Percentiles rank a stretch among this genome's conserved stretches.
Conservation (phyloP, 2,797 vertebrate species). For the Loriculus beryllinus region DNA sequence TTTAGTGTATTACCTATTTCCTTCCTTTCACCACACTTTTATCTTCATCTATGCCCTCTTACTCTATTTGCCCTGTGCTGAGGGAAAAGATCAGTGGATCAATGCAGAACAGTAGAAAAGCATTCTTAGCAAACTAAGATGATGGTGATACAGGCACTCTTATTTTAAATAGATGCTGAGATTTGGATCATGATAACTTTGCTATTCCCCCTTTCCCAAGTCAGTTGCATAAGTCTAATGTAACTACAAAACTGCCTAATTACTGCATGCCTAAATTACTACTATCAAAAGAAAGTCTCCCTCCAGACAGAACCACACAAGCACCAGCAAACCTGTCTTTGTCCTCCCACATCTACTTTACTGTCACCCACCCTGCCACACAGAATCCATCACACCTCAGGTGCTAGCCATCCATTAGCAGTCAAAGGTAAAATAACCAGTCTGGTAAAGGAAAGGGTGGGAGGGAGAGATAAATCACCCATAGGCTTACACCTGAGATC, state of each 20-base stretch:
- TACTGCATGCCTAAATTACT: not conserved
- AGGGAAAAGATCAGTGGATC: not conserved
- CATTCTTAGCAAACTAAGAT: not conserved
- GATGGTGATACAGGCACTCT: not conserved
- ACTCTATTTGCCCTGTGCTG: not conserved
- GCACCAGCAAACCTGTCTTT: not conserved
- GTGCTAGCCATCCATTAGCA: not conserved
- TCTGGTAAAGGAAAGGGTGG: not conserved
- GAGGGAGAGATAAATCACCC: slow-evolving; percentile 24
- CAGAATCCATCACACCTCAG: slow-evolving; percentile 11
- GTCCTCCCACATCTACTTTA: not conserved
- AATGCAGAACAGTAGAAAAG: not conserved
- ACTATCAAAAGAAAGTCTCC: not conserved
- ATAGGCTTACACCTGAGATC: slow-evolving; percentile 8
- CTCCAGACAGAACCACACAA: not conserved
- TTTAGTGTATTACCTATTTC: not conserved
- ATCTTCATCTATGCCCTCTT: not conserved
- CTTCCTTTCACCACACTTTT: not conserved
- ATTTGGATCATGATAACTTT: not conserved
- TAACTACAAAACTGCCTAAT: not conserved
- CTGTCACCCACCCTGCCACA: not conserved
- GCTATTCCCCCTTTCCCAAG: not conserved
- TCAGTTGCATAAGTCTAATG: not conserved
- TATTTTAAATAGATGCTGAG: not conserved
- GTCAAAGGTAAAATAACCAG: slow-evolving; percentile 37